Conservation (phyloP, 1,140 invertebrate species). For the Lysiphlebus fabarum region DNA sequence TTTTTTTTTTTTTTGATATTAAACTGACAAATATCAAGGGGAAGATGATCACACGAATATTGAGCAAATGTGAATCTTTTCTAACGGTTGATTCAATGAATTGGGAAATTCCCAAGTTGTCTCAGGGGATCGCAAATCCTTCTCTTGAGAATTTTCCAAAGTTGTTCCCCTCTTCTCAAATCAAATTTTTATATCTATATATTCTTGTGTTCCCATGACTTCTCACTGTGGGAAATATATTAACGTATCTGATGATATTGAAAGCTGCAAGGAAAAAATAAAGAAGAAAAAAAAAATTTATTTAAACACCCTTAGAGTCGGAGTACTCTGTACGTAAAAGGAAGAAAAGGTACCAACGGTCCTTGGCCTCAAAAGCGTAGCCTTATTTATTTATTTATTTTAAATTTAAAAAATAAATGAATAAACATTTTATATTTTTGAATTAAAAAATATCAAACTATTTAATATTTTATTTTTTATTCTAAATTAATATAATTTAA, state of each 20-base stretch:
- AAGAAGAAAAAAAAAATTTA: constrained; percentile 39
- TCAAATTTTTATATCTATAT: not conserved
- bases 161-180: constrained; percentile 4
- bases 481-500: too few relatives aligned
- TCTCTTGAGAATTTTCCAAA: constrained; percentile 23
- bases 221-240: constrained; percentile 52
- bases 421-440: too few relatives aligned
- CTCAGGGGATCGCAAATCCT: constrained; percentile 17
- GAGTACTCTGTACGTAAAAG: constrained; percentile 28
- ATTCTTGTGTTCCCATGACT: constrained; percentile 34
- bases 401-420: too few relatives aligned
- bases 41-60: constrained; percentile 6
- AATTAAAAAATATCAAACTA: too few relatives aligned
- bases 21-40: constrained; percentile 13
- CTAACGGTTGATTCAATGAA: constrained; percentile 12
- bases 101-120: constrained; percentile 28
- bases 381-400: not conserved
- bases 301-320: constrained; percentile 31
- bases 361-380: constrained; percentile 40
- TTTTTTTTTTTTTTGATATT: constrained; percentile 4
- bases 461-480: too few relatives aligned
- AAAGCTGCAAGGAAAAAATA: constrained; percentile 31
- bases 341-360: constrained; percentile 43
- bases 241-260: constrained; percentile 48
- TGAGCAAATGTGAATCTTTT: not conserved